These are phyloP conservation scores for Hybognathus amarus DNA, from an alignment of 2,797 vertebrate genomes.

Conservation along the genomic window DNA sequence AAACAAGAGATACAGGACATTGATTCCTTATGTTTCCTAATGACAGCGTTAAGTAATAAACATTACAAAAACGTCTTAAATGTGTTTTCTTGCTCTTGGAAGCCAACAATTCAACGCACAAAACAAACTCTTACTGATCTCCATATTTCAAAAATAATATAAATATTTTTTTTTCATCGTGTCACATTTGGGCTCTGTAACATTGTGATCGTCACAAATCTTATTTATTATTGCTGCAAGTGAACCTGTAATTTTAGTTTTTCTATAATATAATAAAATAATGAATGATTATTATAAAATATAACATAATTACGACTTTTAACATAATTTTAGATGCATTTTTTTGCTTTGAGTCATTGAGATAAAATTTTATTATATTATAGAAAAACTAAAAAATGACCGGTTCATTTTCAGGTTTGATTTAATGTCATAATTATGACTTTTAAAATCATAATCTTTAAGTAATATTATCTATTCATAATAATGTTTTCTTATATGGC, in stretches of 20 bases:
- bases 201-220: not conserved
- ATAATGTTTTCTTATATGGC: not conserved
- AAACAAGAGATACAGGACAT: not conserved
- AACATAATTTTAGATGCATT: too few relatives aligned
- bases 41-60: not conserved
- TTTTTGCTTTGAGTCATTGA: not conserved
- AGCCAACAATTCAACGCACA: not conserved
- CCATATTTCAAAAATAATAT: not conserved
- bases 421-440: not conserved
- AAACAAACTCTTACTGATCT: not conserved
- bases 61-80: not conserved
- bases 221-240: not conserved
- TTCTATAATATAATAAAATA: too few relatives aligned
- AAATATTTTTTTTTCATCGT: not conserved
- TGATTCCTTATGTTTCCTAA: not conserved
- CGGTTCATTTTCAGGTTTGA: not conserved
- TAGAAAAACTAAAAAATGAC: not conserved
- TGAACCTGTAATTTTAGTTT: not conserved
- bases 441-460: not conserved
- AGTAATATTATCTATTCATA: not conserved
- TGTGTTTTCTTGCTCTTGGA: not conserved
- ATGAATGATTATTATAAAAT: too few relatives aligned
- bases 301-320: too few relatives aligned
- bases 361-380: not conserved
- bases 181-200: not conserved